Base-by-base conservation (phyloP, 2,113 vertebrate genomes). In the Phalacrocorax carbo region DNA sequence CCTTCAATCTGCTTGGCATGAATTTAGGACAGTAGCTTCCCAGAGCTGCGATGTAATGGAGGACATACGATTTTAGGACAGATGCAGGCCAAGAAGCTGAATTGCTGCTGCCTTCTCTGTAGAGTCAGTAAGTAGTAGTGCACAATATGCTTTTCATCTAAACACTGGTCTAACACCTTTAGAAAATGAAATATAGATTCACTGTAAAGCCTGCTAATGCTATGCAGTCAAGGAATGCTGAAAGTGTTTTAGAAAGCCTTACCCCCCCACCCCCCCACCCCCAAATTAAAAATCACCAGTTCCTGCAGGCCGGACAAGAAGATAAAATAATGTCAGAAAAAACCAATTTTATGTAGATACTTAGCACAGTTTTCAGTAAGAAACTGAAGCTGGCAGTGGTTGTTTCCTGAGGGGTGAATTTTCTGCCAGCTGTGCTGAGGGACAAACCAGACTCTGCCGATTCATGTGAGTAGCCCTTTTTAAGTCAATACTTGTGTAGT, bases 231-330 rank as follows among this genome's bases (percentile, higher is more conserved):
- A 85, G 46, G 86, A 51, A 78, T 51, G 15, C 55, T 48, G 54
- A 13, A 82, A 88, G 3, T 23, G 15, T 30, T 82, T 85, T 52
- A 64, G 21, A 18, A n/a, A 66, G 32, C 16, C 26, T 69, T 9
- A 42, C 3, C 3, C 7, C 12, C 0, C 0, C 20, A 2, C 3
- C 7, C 14, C 0, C 0, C 20, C 12, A 20, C 6, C 18, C 3
- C 15, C 16, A 44, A 72, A 58, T 36, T 77, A 72, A 91, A 91
- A 86, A 71, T 32, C n/a, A 57, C 29, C 46, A 36, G 5, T 38
- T 92, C 30, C 54, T 72, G 13, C 27, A 61, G 32, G 20, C 29
- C 5, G 5, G 48, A 54, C 15, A 93, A 82, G 62, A 91, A 94
- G n/a, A 72, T 46, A 69, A 91, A 95, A 75, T 25, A 66, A 58